A percentile compares a stretch with the other conserved stretches of the same genome.
Evolutionary conservation across 1,140 invertebrate genomes (phyloP).

Genomic region (Bemisia tabaci): DNA sequence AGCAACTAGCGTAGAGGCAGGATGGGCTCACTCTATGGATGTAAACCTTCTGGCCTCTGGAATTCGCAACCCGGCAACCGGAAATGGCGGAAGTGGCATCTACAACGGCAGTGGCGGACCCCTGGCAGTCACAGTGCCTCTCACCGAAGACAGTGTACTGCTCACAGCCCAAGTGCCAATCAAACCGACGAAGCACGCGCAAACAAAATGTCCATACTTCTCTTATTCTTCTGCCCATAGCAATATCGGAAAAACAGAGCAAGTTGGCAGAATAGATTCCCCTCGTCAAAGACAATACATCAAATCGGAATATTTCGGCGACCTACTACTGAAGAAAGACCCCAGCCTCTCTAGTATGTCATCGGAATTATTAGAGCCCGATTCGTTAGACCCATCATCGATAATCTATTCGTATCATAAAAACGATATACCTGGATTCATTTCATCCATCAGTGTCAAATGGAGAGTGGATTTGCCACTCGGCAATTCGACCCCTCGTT

Average conservation of each 20-base stretch:
- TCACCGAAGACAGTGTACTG: background rate
- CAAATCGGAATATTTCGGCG: background rate
- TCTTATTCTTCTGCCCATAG: too few relatives aligned
- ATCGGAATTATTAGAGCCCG: background rate
- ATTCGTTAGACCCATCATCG: constrained; percentile 4
- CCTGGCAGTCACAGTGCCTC: background rate
- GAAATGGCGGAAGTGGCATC: constrained; percentile 39
- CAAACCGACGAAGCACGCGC: background rate
- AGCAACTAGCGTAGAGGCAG: constrained; percentile 36
- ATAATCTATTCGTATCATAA: too few relatives aligned
- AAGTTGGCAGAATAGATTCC: too few relatives aligned
- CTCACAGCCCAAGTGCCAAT: background rate
- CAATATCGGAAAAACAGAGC: too few relatives aligned
- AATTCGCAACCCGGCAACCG: constrained; percentile 31
- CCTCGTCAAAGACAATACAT: too few relatives aligned
- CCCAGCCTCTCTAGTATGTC: constrained; percentile 2
- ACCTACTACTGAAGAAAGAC: background rate
- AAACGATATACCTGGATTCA: constrained; percentile 4
- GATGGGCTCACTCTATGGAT: constrained; percentile 36
- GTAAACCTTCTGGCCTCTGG: constrained; percentile 43
- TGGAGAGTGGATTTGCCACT: background rate
- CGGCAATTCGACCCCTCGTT: background rate
- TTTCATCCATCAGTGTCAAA: background rate
- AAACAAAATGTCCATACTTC: too few relatives aligned
- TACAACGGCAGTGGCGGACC: constrained; percentile 26